Evolutionary conservation across 2,888 invertebrate genomes (phyloP).

Genomic region (Pyrocoelia pectoralis): DNA sequence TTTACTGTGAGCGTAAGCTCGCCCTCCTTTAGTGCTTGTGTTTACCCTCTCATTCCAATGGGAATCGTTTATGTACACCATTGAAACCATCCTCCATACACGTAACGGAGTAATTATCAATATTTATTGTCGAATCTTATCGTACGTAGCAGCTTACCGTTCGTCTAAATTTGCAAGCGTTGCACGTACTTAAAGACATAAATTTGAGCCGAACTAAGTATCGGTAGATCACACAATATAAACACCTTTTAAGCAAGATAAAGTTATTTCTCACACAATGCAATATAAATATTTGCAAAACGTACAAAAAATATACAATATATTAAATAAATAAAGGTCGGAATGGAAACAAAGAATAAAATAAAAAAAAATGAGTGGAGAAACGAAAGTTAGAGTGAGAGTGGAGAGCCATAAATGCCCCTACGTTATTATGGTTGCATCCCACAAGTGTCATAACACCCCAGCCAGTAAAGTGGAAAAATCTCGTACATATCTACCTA

Average conservation of each 20-base stretch:
- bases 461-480: conserved; percentile 37
- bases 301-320: background rate
- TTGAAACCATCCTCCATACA: background rate
- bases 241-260: background rate
- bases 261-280: background rate
- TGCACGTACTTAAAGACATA: background rate
- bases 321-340: background rate
- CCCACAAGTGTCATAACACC: conserved; percentile 41
- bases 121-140: conserved; percentile 7
- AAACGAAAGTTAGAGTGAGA: conserved; percentile 24
- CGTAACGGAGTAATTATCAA: background rate
- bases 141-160: background rate
- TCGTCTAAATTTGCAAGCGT: background rate
- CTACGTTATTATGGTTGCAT: conserved; percentile 36
- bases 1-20: too few species aligned
- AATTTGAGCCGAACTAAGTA: background rate
- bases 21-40: too few species aligned
- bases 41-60: too few species aligned
- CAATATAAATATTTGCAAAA: background rate
- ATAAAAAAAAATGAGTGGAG: conserved; percentile 6
- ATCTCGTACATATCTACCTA: conserved; percentile 23
- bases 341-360: conserved; percentile 29
- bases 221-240: background rate
- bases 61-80: background rate
- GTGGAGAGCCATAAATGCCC: conserved; percentile 37